phyloP scores from a whole-genome alignment of 2,797 vertebrate genomes.

The Eutrigla gurnardus region DNA sequence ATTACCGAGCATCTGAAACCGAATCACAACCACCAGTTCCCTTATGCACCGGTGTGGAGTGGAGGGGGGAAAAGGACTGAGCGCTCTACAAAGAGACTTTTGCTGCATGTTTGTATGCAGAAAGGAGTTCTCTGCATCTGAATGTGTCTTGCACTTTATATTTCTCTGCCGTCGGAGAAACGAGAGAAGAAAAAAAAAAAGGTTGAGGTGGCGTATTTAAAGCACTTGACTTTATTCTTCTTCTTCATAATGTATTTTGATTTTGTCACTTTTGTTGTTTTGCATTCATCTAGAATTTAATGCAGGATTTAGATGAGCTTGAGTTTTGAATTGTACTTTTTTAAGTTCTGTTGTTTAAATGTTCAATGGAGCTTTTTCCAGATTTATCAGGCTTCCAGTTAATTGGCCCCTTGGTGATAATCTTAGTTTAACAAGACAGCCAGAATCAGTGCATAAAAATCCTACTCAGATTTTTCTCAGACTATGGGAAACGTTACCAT shows the following conservation, averaged over 20 bases:
- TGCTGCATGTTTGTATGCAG: slow-evolving; percentile 77
- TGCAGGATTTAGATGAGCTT: background rate
- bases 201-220: slow-evolving; percentile 37
- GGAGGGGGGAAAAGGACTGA: slow-evolving; percentile 48
- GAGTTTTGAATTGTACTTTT: slow-evolving; percentile 13
- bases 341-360: background rate
- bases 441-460: slow-evolving; percentile 16
- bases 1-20: slow-evolving; percentile 4
- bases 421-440: slow-evolving; percentile 12
- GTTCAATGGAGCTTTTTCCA: slow-evolving; percentile 13
- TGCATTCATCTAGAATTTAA: slow-evolving; percentile 3
- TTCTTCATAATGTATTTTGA: slow-evolving; percentile 10
- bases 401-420: background rate
- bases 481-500: slow-evolving; percentile 15
- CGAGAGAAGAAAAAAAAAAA: background rate
- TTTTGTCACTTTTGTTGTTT: slow-evolving; percentile 29
- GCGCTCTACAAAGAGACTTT: slow-evolving; percentile 75
- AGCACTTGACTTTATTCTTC: slow-evolving; percentile 39
- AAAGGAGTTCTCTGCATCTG: slow-evolving; percentile 81
- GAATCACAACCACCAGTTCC: slow-evolving; percentile 23
- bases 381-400: slow-evolving; percentile 24
- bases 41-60: slow-evolving; percentile 4
- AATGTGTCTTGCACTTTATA: slow-evolving; percentile 97
- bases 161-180: slow-evolving; percentile 62
- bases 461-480: slow-evolving; percentile 20